phyloP scores from a whole-genome alignment of 2,113 vertebrate genomes.

The Centrocercus urophasianus region DNA sequence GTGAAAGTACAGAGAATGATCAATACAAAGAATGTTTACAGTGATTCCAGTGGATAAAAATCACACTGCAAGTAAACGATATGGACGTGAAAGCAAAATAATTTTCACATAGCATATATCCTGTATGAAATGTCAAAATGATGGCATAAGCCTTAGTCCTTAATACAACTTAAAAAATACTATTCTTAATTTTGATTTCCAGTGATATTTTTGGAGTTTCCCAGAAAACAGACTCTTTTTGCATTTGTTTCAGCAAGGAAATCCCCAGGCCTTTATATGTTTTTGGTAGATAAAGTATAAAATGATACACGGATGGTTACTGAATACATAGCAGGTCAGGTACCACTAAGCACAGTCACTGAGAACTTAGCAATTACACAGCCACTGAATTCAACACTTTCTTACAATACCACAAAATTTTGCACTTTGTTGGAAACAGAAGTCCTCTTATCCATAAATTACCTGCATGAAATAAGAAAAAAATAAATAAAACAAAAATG shows the following conservation, averaged over 20 bases:
- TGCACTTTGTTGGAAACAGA: not conserved
- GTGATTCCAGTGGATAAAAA: not conserved
- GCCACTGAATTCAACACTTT: not conserved
- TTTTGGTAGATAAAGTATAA: not conserved
- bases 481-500: accelerated
- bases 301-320: not conserved
- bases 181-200: not conserved
- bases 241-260: not conserved
- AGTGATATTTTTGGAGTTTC: not conserved
- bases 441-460: not conserved
- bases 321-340: not conserved
- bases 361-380: not conserved
- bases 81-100: not conserved
- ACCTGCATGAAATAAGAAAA: not conserved
- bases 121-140: not conserved
- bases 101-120: accelerated
- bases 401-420: not conserved
- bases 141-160: not conserved
- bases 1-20: not conserved
- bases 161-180: not conserved
- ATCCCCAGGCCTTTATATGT: not conserved
- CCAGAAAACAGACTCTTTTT: not conserved
- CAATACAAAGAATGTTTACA: not conserved
- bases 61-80: not conserved
- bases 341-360: not conserved